phyloP scores from a whole-genome alignment of 2,888 invertebrate species.

The Lepidochitona cinerea region DNA sequence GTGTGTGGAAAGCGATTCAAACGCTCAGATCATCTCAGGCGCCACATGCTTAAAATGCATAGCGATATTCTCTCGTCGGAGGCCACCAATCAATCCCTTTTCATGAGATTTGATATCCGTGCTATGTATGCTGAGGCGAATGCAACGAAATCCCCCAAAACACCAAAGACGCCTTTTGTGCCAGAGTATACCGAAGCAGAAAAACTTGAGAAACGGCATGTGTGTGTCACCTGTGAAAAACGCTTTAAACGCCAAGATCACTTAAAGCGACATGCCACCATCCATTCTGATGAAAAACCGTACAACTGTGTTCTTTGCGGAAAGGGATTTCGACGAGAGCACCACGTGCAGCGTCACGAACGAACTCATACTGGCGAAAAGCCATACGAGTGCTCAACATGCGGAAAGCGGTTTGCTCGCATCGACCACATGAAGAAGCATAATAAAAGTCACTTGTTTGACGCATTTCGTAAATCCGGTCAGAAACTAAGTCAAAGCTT shows the following conservation, averaged over 20 bases:
- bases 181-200: not conserved
- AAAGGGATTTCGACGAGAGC: not conserved
- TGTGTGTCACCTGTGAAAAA: not conserved
- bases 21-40: not conserved
- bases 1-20: conserved; percentile 1
- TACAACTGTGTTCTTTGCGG: not conserved
- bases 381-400: not conserved
- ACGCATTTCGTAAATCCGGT: not conserved
- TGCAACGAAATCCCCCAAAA: not conserved
- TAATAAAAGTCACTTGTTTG: not conserved
- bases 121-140: not conserved
- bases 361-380: not conserved
- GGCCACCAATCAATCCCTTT: not conserved
- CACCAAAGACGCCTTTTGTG: not conserved
- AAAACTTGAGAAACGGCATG: not conserved
- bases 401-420: not conserved
- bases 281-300: not conserved
- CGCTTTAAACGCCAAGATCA: not conserved
- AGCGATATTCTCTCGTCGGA: not conserved
- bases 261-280: not conserved
- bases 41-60: not conserved
- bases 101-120: not conserved
- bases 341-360: not conserved
- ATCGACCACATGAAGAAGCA: not conserved
- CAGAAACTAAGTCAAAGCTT: not conserved